Evolutionary conservation across 1,140 invertebrate genomes (phyloP).

Genomic region (Drosophila santomea): DNA sequence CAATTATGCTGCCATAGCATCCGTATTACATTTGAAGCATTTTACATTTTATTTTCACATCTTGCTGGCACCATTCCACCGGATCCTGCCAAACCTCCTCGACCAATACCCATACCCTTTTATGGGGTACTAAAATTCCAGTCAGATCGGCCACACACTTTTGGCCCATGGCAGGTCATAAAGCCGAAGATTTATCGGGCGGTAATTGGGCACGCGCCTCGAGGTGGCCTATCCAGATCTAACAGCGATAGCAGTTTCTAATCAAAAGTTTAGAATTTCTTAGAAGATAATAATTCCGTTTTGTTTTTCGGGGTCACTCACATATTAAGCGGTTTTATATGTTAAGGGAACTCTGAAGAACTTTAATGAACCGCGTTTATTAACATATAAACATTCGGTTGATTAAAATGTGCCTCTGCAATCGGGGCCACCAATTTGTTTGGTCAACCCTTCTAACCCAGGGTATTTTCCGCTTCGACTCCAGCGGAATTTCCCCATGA

Average conservation of each 20-base stretch:
- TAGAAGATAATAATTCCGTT: too few relatives aligned
- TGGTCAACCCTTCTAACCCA: not conserved
- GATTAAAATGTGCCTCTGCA: too few relatives aligned
- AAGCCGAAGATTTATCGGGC: not conserved
- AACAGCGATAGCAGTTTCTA: not conserved
- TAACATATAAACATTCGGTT: too few relatives aligned
- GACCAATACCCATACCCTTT: conserved; percentile 25
- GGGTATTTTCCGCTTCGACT: not conserved
- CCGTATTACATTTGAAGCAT: conserved; percentile 60
- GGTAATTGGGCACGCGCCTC: conserved; percentile 1
- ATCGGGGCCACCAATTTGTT: too few relatives aligned
- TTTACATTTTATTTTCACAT: conserved; percentile 60
- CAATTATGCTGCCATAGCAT: conserved; percentile 68
- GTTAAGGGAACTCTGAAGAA: too few relatives aligned
- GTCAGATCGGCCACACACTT: conserved; percentile 16
- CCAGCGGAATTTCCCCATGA: not conserved
- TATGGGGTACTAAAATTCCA: conserved; percentile 16
- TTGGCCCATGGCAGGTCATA: conserved; percentile 14
- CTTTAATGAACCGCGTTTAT: too few relatives aligned
- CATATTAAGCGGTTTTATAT: too few relatives aligned
- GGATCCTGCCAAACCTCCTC: not conserved
- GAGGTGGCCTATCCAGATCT: not conserved
- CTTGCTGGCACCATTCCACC: not conserved
- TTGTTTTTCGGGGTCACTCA: too few relatives aligned
- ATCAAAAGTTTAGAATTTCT: not conserved